Evolutionary conservation across 2,113 vertebrate genomes (phyloP), one percentile per base, ranked within the genome.

Genomic region (Candoia aspera): DNA sequence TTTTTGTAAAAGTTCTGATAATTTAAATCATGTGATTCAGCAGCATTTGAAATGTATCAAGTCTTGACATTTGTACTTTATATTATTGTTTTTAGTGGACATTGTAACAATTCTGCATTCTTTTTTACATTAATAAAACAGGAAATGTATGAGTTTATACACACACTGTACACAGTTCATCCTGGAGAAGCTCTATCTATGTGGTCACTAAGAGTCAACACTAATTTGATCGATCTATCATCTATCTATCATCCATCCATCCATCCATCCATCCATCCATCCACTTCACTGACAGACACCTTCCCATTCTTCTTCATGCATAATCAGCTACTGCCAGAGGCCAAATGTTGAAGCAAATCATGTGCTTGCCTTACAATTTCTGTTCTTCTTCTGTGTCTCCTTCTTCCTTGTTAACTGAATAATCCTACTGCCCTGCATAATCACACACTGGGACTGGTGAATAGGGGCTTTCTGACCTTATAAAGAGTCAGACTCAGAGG

Each of bases 331-430:
- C 62, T n/a, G 29, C 26, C 62, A 64, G 26, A 64, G 29, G 29
- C 3, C 62, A 64, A 64, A 64, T 29, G 26, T 4, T 84, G 79
- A 84, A 42, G 21, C 19, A 84, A 84, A 84, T 9, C 79, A 84
- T 84, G 21, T 64, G 62, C 26, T 64, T 64, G 26, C 26, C 62
- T 64, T 64, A 64, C 29, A 64, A 29, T 64, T 29, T 11, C 62
- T 64, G 1, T 95, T 64, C 26, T 64, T 64, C 24, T 64, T 29
- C 3, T 68, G 49, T 90, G 92, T 95, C 85, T 87, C 62, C n/a
- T 68, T 68, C 62, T 68, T 68, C 62, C 12, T 68, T 68, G 29
- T 68, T n/a, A 68, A n/a, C 29, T 68, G 62, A n/a, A 68, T n/a
- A n/a, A 68, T 68, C 62, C 62, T 68, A 68, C 13, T 13, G 11